Percentiles rank a stretch among this genome's conserved stretches.
Evolutionary conservation across 2,888 invertebrate genomes (phyloP).

Genomic region (Ganaspis brasiliensis): DNA sequence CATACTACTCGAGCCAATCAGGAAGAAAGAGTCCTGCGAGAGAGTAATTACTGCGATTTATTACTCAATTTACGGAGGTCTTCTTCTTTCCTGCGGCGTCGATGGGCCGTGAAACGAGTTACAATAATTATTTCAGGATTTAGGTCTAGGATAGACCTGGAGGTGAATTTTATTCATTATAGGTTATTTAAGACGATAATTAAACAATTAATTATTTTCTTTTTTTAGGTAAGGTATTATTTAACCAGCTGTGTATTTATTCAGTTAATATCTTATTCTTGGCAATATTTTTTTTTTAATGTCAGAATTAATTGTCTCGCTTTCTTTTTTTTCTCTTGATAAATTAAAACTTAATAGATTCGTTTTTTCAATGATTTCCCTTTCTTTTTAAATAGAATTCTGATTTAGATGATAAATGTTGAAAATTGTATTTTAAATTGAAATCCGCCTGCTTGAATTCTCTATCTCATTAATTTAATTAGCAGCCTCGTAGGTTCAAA

Average conservation of each 20-base stretch:
- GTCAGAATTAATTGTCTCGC: too few species aligned
- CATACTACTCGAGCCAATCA: neutral
- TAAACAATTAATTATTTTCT: too few species aligned
- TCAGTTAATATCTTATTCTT: too few species aligned
- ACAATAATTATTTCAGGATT: neutral
- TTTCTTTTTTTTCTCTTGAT: too few species aligned
- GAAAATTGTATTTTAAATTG: slow-evolving; percentile 20
- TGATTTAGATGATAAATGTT: neutral
- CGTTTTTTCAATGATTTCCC: neutral
- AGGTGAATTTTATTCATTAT: too few species aligned
- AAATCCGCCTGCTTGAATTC: slow-evolving; percentile 23
- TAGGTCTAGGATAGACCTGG: slow-evolving; percentile 6
- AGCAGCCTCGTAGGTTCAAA: slow-evolving; percentile 27
- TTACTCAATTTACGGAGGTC: slow-evolving; percentile 62
- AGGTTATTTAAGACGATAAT: too few species aligned
- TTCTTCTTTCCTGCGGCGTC: slow-evolving; percentile 48
- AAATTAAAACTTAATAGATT: neutral
- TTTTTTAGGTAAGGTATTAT: too few species aligned
- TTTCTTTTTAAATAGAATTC: neutral
- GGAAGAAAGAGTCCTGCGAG: slow-evolving; percentile 11
- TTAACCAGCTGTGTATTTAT: too few species aligned
- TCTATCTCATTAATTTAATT: slow-evolving; percentile 38
- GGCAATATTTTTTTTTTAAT: too few species aligned
- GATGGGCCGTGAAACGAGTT: slow-evolving; percentile 63
- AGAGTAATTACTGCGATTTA: slow-evolving; percentile 61